Percentiles rank a stretch among this genome's conserved stretches.
Conservation (phyloP, 2,797 vertebrate species). For the Sciurus carolinensis region DNA sequence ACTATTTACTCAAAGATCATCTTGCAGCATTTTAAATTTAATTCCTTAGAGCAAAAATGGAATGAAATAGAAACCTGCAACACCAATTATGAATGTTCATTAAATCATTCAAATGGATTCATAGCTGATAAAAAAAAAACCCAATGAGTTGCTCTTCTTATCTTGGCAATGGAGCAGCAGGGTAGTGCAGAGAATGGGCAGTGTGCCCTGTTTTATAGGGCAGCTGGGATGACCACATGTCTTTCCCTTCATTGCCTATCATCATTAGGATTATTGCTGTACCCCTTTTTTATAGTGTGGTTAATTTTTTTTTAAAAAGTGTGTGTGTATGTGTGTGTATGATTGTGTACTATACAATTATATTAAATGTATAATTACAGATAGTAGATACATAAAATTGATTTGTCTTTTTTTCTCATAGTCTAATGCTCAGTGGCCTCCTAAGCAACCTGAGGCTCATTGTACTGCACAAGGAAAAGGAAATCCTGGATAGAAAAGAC, state of each 20-base stretch:
- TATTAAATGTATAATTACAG: neutral
- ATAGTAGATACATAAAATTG: neutral
- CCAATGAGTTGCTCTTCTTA: neutral
- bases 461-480: neutral
- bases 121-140: neutral
- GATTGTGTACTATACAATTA: neutral
- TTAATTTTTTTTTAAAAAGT: neutral
- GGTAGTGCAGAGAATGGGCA: neutral
- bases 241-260: neutral
- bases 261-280: neutral
- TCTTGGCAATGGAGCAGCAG: neutral
- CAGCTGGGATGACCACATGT: neutral
- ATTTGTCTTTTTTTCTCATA: neutral
- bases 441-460: neutral
- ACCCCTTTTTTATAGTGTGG: neutral
- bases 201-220: neutral
- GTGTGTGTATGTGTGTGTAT: too few relatives aligned
- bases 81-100: slow-evolving; percentile 43
- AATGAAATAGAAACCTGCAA: slow-evolving; percentile 10
- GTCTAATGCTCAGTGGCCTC: neutral
- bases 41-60: slow-evolving; percentile 14
- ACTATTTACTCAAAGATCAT: slow-evolving; percentile 50
- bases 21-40: slow-evolving; percentile 61
- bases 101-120: neutral
- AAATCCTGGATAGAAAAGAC: neutral